Evolutionary conservation across 1,140 invertebrate genomes (phyloP), one percentile per base, ranked within the genome.

Genomic region (Diabrotica virgifera): DNA sequence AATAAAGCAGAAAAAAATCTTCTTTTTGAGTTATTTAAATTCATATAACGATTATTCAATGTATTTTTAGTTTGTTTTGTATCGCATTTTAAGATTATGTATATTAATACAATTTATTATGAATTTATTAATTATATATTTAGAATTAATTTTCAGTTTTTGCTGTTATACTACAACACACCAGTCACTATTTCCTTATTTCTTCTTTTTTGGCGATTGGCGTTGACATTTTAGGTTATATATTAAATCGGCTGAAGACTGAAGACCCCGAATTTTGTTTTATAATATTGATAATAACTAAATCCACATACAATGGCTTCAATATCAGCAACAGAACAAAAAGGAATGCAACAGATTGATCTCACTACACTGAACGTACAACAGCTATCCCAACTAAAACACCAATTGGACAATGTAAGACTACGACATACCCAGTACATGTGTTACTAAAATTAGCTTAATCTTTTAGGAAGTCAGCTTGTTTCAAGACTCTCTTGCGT

Each of bases 401-500:
- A 94, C 69, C 92, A 95, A 83, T 82, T 96, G 59, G 93, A 96
- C 77, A 87, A 92, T 80, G 90, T 92, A 82, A 58, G 24, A 38
- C 24, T 24, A 36, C 63, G 10, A n/a, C 54, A 59, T 35, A 68
- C n/a, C 8, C n/a, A n/a, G 8, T 46, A 46, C 8, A n/a, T 46
- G n/a, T 46, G 40, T 8, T 46, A 10, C n/a, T 46, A 46, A 10
- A 46, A 10, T 10, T 46, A 8, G n/a, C 8, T 46, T 6, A 38
- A 60, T 11, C 61, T 83, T 82, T 74, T 75, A 92, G 90, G 95
- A 97, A 79, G 82, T 98, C 24, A 85, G 84, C 72, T 84, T 95
- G 12, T 93, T 95, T 78, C 89, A 93, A 82, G 90, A 93, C 65
- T 97, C 95, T 0, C 77, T 97, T 52, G 89, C 92, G 72, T 92